phyloP scores from a whole-genome alignment of 2,113 vertebrate species.

The Ptychochromis oligacanthus region DNA sequence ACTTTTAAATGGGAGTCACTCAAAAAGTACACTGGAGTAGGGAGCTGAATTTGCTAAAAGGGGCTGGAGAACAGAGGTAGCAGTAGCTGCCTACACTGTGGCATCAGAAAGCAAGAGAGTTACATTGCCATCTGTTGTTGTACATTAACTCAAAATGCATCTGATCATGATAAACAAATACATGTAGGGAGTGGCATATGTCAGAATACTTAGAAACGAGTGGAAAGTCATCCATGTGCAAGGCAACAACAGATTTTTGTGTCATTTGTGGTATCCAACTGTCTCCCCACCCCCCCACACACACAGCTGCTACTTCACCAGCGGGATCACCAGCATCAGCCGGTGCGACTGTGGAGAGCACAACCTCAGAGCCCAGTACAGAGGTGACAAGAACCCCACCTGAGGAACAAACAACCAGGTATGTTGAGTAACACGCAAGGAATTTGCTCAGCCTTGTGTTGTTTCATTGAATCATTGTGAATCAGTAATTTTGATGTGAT shows the following conservation, averaged over 20 bases:
- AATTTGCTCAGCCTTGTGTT: accelerated
- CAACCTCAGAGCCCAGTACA: constrained; percentile 66
- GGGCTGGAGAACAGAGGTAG: constrained; percentile 51
- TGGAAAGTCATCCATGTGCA: constrained; percentile 2
- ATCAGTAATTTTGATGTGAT: not conserved
- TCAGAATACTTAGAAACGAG: not conserved
- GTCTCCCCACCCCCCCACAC: not conserved
- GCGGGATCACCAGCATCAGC: constrained; percentile 75
- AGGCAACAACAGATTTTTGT: constrained; percentile 7
- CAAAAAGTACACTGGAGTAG: not conserved
- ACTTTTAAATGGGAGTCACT: constrained; percentile 3
- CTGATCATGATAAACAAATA: not conserved
- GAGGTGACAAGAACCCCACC: constrained; percentile 76
- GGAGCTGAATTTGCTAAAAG: constrained; percentile 39
- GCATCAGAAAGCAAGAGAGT: constrained; percentile 56
- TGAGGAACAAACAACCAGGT: constrained; percentile 84
- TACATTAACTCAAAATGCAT: constrained; percentile 21
- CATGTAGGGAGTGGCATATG: not conserved
- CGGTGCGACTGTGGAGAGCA: constrained; percentile 73
- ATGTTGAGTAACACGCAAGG: not conserved
- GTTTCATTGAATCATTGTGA: not conserved
- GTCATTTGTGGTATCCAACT: constrained; percentile 8
- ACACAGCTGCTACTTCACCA: constrained; percentile 74
- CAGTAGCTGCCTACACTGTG: constrained; percentile 32
- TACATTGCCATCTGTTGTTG: constrained; percentile 36